These are phyloP conservation scores for Sebastes minor DNA, from an alignment of 2,797 vertebrate species.

Conservation along the genomic window DNA sequence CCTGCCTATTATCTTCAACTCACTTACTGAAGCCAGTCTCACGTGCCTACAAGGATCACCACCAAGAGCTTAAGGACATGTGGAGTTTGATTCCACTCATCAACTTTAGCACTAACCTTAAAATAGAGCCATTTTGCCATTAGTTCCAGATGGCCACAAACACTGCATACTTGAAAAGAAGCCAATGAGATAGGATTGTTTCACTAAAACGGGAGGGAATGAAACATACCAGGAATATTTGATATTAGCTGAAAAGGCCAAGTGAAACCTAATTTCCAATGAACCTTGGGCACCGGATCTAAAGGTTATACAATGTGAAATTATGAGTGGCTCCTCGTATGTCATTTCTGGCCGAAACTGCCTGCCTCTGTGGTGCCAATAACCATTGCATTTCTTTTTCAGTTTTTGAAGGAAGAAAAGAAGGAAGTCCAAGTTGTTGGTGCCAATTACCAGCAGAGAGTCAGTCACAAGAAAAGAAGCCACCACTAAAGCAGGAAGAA, in stretches of 20 bases:
- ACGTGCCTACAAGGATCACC: not conserved
- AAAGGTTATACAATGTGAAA: not conserved
- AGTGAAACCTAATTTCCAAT: not conserved
- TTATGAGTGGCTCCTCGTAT: not conserved
- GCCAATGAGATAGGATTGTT: not conserved
- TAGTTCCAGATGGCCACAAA: not conserved
- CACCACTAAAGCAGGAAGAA: not conserved
- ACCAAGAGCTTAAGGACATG: not conserved
- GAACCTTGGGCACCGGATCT: not conserved
- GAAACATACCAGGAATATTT: not conserved
- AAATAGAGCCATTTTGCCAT: not conserved
- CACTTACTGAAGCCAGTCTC: not conserved
- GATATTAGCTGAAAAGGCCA: not conserved
- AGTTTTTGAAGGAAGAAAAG: not conserved
- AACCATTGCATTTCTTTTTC: not conserved
- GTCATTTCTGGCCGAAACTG: not conserved
- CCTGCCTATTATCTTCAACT: not conserved
- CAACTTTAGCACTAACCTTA: not conserved
- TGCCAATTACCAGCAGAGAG: not conserved
- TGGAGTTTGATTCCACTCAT: not conserved
- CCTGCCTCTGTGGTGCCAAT: not conserved
- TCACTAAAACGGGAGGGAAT: not conserved
- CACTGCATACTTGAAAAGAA: not conserved
- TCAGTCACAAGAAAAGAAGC: not conserved
- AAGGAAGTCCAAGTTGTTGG: not conserved